These are phyloP conservation scores for Platysteira castanea DNA, from an alignment of 2,113 vertebrate species.

Conservation along the genomic window DNA sequence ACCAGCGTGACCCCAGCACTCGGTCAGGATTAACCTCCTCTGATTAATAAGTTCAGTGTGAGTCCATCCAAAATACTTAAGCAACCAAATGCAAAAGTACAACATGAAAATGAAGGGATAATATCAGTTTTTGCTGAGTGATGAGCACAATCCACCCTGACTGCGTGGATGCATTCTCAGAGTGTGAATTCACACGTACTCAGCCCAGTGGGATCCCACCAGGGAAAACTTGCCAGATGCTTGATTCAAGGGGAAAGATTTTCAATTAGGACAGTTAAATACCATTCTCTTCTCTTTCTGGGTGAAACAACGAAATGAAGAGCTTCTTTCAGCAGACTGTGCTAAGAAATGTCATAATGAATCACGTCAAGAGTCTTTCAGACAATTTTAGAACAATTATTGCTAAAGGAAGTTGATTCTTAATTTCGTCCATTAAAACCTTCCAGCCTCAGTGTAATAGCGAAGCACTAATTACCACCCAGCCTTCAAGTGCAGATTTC, in stretches of 20 bases:
- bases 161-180: background rate
- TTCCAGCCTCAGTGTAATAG: background rate
- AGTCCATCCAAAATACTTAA: background rate
- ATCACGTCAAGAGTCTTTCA: background rate
- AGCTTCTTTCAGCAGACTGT: background rate
- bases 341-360: background rate
- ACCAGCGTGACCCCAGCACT: background rate
- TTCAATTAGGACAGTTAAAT: background rate
- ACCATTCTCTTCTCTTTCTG: background rate
- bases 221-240: background rate
- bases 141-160: background rate
- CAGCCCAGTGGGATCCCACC: background rate
- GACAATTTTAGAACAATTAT: background rate
- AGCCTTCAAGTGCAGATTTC: background rate
- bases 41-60: background rate
- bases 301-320: background rate
- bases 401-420: background rate
- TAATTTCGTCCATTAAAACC: background rate
- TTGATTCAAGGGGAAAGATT: background rate
- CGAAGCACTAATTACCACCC: background rate
- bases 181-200: background rate
- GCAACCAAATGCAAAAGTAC: background rate
- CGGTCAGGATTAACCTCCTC: background rate
- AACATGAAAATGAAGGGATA: background rate
- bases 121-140: background rate